Evolutionary conservation across 1,140 invertebrate species (phyloP), one percentile per base, ranked within the genome.

Genomic region (Nasonia vitripennis): DNA sequence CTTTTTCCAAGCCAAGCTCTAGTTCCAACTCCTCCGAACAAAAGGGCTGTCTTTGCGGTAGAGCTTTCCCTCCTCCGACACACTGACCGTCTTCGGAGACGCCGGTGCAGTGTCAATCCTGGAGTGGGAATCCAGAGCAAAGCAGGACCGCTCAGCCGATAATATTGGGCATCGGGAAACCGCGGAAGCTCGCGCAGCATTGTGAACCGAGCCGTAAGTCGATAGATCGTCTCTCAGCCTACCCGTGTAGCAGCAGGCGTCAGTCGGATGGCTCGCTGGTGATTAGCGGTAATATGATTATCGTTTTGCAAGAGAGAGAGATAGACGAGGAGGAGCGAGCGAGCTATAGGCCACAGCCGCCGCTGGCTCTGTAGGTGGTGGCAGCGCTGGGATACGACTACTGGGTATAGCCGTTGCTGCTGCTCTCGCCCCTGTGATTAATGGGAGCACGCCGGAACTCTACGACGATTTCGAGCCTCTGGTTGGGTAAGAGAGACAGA

Each of bases 261-360:
- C 74, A 41, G 67, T 51, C 41, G 75, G 71, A 73, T 77, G 37
- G 55, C 73, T 68, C 73, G 31, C 70, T 55, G 81, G 70, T 78
- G 79, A 84, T 87, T 81, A 77, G 84, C 78, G 62, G 62, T 85
- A 74, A 80, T 82, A 78, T 82, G 73, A 87, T 85, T 87, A 84
- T 78, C 84, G 81, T 45, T 74, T 75, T 31, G 55, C 27, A 37
- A 74, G 37, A 83, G 73, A 51, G 37, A 74, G 70, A 68, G 84
- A 62, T 51, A 45, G 74, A 75, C 68, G 70, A 34, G 73, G 37
- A 45, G 20, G 1, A 20, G 17, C 5, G 14, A 62, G 23, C n/a
- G 68, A 71, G 68, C 12, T 2, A 23, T 6, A 70, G 27, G 0
- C 20, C 17, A n/a, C 23, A 10, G 27, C 62, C 62, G 5, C 20